Base-by-base conservation (phyloP, 1,140 invertebrate genomes). In the Phymastichus coffea region DNA sequence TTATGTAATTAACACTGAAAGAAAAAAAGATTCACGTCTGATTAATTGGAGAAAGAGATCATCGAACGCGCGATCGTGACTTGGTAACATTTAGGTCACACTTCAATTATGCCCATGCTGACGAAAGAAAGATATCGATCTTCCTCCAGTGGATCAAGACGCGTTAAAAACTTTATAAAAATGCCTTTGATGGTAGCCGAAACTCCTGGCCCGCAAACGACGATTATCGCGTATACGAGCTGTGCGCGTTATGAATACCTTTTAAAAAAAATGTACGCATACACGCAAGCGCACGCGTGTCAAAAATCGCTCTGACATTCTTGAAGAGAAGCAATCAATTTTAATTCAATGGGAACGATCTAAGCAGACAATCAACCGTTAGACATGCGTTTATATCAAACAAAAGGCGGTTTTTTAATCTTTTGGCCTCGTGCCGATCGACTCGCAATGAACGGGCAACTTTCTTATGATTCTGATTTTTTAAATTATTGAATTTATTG, bases 1-100 rank as follows among this genome's bases (percentile, higher is more conserved):
- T 79, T 75, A 78, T 75, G 75, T 78, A 72, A 64, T 25, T 49
- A 17, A n/a, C n/a, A n/a, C n/a, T n/a, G n/a, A 57, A 48, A 48
- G 70, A 74, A 66, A 73, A 66, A 66, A 66, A 66, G 69, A 66
- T 71, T 70, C 64, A 66, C 61, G 58, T 64, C 44, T 68, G 69
- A 65, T 74, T 71, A 65, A 68, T 67, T 66, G 66, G 64, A 67
- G 66, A 68, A 68, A 67, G 33, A 49, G 17, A 43, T 33, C 35
- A n/a, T n/a, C n/a, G n/a, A n/a, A n/a, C n/a, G 47, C 49, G 33
- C 43, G 38, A 65, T n/a, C n/a, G n/a, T n/a, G n/a, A n/a, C n/a
- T n/a, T n/a, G n/a, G n/a, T n/a, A n/a, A n/a, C n/a, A n/a, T n/a
- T n/a, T n/a, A n/a, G n/a, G n/a, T n/a, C n/a, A n/a, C n/a, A n/a